These are phyloP conservation scores for Plagodis pulveraria DNA, from an alignment of 2,888 invertebrate species.

Conservation along the genomic window DNA sequence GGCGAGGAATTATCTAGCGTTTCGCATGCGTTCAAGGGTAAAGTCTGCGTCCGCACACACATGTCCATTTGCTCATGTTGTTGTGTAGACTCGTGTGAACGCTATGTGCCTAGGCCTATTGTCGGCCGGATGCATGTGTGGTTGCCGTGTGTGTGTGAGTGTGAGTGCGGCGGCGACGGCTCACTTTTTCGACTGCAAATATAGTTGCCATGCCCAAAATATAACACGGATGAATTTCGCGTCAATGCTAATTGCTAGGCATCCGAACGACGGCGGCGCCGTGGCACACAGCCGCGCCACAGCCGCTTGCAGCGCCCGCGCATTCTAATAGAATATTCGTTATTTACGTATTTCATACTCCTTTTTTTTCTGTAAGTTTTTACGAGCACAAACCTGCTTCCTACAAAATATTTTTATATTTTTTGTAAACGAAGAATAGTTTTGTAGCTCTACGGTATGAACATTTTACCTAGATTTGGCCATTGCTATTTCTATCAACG, in stretches of 20 bases:
- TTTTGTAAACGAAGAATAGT: not conserved
- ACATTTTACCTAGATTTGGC: not conserved
- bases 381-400: constrained; percentile 31
- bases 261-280: constrained; percentile 50
- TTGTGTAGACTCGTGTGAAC: constrained; percentile 54
- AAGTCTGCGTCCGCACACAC: constrained; percentile 75
- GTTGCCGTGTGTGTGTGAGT: constrained; percentile 54
- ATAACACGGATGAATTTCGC: constrained; percentile 74
- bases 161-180: constrained; percentile 69
- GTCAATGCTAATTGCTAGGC: constrained; percentile 70
- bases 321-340: constrained; percentile 30
- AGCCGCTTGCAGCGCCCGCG: constrained; percentile 36
- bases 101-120: constrained; percentile 68
- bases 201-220: constrained; percentile 82
- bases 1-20: constrained; percentile 71
- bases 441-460: no score
- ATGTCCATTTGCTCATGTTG: constrained; percentile 52
- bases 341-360: constrained; percentile 29
- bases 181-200: constrained; percentile 78
- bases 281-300: constrained; percentile 29
- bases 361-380: constrained; percentile 33
- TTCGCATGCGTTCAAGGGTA: constrained; percentile 81
- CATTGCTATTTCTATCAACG: constrained; percentile 33
- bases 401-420: no score
- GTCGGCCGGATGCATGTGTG: constrained; percentile 61